Percentiles rank a stretch among this genome's conserved stretches.
These are phyloP conservation scores for Eupithecia centaureata DNA, from an alignment of 2,888 invertebrate species.

Conservation along the genomic window DNA sequence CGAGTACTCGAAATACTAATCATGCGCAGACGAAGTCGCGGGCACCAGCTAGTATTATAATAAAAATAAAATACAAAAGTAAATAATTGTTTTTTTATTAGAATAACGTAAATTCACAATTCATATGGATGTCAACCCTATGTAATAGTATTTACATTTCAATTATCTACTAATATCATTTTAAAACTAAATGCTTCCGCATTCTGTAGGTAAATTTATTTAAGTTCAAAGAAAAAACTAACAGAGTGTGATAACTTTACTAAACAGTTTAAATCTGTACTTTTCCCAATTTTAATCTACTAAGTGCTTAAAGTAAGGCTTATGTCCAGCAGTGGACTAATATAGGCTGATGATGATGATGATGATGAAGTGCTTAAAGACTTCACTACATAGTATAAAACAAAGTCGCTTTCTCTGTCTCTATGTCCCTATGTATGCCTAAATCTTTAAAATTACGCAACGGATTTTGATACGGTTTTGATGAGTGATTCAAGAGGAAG, in stretches of 20 bases:
- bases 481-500: too few species aligned
- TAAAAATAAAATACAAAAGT: background rate
- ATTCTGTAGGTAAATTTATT: background rate
- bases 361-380: too few species aligned
- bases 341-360: too few species aligned
- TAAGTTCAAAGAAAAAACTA: background rate
- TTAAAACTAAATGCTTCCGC: background rate
- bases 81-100: slow-evolving; percentile 16
- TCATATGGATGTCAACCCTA: slow-evolving; percentile 16
- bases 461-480: too few species aligned
- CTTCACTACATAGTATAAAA: too few species aligned
- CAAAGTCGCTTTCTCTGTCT: too few species aligned
- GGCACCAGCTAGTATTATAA: too few species aligned
- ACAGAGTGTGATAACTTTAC: background rate
- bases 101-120: slow-evolving; percentile 34
- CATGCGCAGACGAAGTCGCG: too few species aligned
- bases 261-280: background rate
- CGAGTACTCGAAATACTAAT: too few species aligned
- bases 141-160: slow-evolving; percentile 25
- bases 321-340: too few species aligned
- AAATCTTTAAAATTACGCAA: too few species aligned
- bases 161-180: slow-evolving; percentile 11
- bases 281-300: background rate
- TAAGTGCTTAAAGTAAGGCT: background rate
- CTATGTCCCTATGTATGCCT: too few species aligned